Base-by-base conservation (phyloP, 2,888 invertebrate species). In the Dendrolimus houi region DNA sequence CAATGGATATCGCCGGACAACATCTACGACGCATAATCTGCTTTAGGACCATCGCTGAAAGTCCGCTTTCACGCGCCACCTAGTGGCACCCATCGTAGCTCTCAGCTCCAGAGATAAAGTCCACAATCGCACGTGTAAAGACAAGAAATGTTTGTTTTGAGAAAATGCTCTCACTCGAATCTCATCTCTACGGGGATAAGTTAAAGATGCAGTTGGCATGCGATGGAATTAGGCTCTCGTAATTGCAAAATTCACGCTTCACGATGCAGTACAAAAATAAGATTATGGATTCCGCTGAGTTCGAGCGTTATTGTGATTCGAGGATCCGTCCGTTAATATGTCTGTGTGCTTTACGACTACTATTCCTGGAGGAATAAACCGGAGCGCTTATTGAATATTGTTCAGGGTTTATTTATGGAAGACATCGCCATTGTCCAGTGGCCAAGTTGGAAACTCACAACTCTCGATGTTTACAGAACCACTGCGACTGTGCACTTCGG, bases 171-270 rank as follows among this genome's bases (percentile, higher is more conserved):
- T 62, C 75, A 69, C 53, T 62, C 80, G 66, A 85, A 70, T 81
- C 65, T 83, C 66, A 70, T 72, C 81, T 78, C 72, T 87, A 81
- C 57, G 41, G 41, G 60, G 62, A 66, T 61, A 65, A 59, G 59
- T 65, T 79, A 82, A 65, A 75, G 83, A 67, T 74, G 72, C 73
- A 71, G 77, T 78, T 89, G 69, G 79, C 70, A 58, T 75, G 76
- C 59, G 61, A 58, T 58, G 55, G 62, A 61, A 63, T 63, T 60
- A 63, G 73, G 71, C 76, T 29, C 79, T 80, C 82, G 82, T 89
- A 89, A 90, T 90, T 90, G 89, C 89, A 85, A 89, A 90, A 89
- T 89, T 89, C 87, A 90, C 89, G 90, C 90, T 90, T 80, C 85
- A 84, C 74, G 81, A 89, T 85, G 89, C 89, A 86, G 89, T 88